Base-by-base conservation (phyloP, 2,888 invertebrate species). In the Stramonita haemastoma region DNA sequence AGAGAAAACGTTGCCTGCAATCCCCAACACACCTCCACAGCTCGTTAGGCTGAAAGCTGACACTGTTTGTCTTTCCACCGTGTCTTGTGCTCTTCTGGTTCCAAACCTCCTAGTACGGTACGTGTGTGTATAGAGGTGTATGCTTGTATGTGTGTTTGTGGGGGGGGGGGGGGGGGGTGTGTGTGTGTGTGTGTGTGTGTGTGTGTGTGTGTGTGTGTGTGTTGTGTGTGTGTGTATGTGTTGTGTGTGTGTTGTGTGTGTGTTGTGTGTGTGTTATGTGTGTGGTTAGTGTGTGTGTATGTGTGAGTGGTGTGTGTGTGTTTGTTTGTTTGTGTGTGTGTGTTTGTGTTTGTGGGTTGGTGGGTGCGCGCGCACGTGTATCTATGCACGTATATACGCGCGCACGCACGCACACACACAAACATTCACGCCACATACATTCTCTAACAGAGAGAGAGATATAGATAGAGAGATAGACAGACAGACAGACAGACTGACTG, bases 161-260 rank as follows among this genome's bases (percentile, higher is more conserved):
- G 2, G 66, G 73, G 1, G n/a, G 1, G 73, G 8, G 26, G 1
- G 26, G 8, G 73, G 8, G n/a, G 8, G 73, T 73, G 73, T 73
- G 73, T 73, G 26, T 73, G 73, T 73, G 73, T 73, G n/a, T 73
- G 73, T 73, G 73, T 73, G n/a, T 73, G 73, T n/a, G n/a, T 73
- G n/a, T 73, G 73, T 73, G 13, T 73, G n/a, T 26, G 73, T 73
- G 73, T 26, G 11, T n/a, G 73, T n/a, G n/a, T n/a, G 73, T 2
- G n/a, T n/a, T n/a, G 73, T 73, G n/a, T n/a, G 1, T 26, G 22
- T 70, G 70, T 22, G n/a, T n/a, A n/a, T n/a, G n/a, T n/a, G n/a
- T n/a, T n/a, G n/a, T 13, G 57, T 57, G 11, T 57, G 57, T 57
- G 8, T 57, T 15, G 11, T 57, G 57, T 57, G 57, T 57, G 8